Percentiles rank a stretch among this genome's conserved stretches.
Evolutionary conservation across 2,797 vertebrate species (phyloP).

Genomic region (Myotis myotis): DNA sequence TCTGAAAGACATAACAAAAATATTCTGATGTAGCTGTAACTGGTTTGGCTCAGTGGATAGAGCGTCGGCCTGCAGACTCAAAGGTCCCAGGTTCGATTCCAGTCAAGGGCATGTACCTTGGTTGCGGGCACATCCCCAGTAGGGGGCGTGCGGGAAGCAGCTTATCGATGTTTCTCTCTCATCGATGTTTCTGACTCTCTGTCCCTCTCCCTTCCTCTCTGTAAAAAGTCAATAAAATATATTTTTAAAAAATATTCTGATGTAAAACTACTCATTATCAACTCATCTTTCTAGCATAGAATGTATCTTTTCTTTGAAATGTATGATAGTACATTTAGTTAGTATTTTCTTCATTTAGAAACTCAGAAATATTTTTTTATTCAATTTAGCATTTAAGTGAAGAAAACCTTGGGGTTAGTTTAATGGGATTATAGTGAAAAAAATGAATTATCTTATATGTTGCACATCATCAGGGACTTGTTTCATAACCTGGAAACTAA

Average conservation of each 20-base stretch:
- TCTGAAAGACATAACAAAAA: neutral
- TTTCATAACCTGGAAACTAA: neutral
- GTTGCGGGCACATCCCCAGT: too few species aligned
- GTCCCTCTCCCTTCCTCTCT: too few species aligned
- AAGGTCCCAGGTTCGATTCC: too few species aligned
- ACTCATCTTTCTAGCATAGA: neutral
- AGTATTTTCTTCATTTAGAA: constrained; percentile 39
- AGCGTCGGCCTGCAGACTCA: too few species aligned
- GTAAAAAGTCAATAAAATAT: too few species aligned
- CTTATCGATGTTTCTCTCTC: too few species aligned
- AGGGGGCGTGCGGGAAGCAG: too few species aligned
- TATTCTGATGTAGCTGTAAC: neutral
- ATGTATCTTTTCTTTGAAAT: constrained; percentile 3
- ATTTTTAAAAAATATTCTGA: neutral
- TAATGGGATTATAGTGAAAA: neutral
- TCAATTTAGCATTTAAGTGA: constrained; percentile 20
- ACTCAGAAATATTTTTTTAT: constrained; percentile 16
- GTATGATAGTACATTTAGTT: neutral
- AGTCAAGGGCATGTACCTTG: too few species aligned
- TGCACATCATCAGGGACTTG: neutral
- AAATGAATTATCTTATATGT: neutral
- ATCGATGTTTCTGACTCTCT: too few species aligned
- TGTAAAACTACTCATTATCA: neutral
- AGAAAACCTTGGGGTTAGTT: neutral
- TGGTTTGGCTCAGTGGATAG: too few species aligned